Conservation (phyloP, 2,113 vertebrate species). For the Mystacornis crossleyi region DNA sequence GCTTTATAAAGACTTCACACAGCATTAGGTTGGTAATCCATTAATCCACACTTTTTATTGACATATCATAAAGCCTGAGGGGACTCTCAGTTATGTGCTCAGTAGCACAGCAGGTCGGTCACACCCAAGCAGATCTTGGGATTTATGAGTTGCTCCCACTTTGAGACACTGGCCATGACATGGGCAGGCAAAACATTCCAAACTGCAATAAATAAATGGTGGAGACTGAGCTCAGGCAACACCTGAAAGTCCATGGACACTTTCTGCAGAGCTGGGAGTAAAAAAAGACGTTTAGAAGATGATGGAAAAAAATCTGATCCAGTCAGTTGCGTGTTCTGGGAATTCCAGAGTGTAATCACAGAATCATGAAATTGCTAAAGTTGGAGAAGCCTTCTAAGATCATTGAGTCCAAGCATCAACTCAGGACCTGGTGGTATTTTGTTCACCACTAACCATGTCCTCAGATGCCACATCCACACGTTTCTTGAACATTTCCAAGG, state of each 20-base stretch:
- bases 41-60: conserved; percentile 39
- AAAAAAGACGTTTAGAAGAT: neutral
- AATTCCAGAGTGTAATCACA: neutral
- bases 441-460: neutral
- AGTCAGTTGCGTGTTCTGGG: neutral
- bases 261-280: neutral
- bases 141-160: neutral
- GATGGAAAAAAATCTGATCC: neutral
- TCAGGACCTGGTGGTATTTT: neutral
- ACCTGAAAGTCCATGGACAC: neutral
- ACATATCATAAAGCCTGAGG: neutral
- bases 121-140: neutral
- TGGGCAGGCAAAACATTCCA: neutral
- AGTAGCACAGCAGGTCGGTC: neutral
- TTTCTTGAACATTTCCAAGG: neutral
- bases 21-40: neutral
- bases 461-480: neutral
- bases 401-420: neutral
- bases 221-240: neutral
- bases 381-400: neutral
- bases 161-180: neutral
- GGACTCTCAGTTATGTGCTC: neutral
- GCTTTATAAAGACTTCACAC: conserved; percentile 7
- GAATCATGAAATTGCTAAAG: neutral
- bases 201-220: neutral